phyloP scores from a whole-genome alignment of 2,797 vertebrate genomes.

The Cyprinodon diabolis region DNA sequence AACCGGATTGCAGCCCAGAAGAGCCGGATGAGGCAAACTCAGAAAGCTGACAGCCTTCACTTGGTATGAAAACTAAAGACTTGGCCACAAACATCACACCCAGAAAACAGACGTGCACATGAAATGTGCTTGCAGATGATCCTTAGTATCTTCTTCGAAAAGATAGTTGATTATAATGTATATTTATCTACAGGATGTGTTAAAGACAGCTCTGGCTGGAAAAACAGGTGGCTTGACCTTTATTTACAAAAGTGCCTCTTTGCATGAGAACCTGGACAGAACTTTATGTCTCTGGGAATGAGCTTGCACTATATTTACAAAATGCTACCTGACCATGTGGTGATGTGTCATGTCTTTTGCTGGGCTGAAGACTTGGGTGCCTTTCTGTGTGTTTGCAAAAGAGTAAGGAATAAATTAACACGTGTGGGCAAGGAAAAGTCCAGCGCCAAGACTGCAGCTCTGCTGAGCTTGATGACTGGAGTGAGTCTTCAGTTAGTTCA shows the following conservation, averaged over 20 bases:
- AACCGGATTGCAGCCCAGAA: slow-evolving; percentile 98
- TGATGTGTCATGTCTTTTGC: slow-evolving; percentile 84
- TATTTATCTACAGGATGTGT: not conserved
- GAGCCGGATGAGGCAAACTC: slow-evolving; percentile 95
- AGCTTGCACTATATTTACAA: slow-evolving; percentile 71
- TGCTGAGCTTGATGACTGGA: slow-evolving; percentile 32
- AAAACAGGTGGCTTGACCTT: not conserved
- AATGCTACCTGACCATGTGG: slow-evolving; percentile 81
- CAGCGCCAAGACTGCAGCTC: slow-evolving; percentile 37
- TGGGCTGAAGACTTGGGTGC: slow-evolving; percentile 75
- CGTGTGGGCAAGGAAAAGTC: slow-evolving; percentile 76
- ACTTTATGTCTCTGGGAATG: slow-evolving; percentile 19
- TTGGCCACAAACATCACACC: slow-evolving; percentile 4
- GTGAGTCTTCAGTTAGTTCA: not conserved
- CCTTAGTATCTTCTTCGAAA: no score
- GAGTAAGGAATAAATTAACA: slow-evolving; percentile 83
- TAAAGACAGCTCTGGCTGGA: not conserved
- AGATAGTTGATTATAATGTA: not conserved
- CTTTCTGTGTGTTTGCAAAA: slow-evolving; percentile 73
- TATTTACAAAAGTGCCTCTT: not conserved
- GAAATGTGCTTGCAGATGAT: not conserved
- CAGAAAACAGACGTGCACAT: not conserved
- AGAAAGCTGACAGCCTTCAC: slow-evolving; percentile 95
- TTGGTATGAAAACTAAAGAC: slow-evolving; percentile 84
- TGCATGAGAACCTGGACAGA: not conserved